A percentile compares a stretch with the other conserved stretches of the same genome.
Conservation (phyloP, 2,113 vertebrate genomes). For the Axis porcinus region DNA sequence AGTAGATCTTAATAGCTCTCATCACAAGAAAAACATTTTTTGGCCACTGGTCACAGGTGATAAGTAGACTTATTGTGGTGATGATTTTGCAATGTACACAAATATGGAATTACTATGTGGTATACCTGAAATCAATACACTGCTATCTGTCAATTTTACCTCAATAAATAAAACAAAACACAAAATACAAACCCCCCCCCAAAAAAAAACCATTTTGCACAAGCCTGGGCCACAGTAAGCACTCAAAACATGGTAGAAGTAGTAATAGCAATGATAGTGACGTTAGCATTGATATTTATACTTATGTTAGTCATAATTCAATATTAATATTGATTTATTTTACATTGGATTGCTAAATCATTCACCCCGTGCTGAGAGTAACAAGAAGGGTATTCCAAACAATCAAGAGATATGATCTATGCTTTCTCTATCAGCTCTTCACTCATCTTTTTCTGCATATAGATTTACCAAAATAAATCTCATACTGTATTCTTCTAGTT, state of each 20-base stretch:
- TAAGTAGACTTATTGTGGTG: not conserved
- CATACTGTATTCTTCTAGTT: not conserved
- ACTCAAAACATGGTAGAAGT: not conserved
- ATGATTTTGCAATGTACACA: not conserved
- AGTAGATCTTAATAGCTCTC: not conserved
- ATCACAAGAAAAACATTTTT: not conserved
- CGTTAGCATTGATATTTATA: not conserved
- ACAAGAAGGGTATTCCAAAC: not conserved
- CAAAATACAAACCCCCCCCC: rapidly evolving
- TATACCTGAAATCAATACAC: not conserved
- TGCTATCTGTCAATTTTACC: not conserved
- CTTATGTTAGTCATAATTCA: not conserved
- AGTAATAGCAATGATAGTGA: not conserved
- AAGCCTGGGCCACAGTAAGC: not conserved
- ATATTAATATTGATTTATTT: not conserved
- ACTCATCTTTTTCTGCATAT: not conserved
- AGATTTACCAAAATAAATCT: not conserved
- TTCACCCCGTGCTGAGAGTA: not conserved
- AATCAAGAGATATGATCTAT: not conserved
- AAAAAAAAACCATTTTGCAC: not conserved
- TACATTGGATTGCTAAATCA: not conserved
- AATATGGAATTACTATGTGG: not conserved
- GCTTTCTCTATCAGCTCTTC: not conserved
- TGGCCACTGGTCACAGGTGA: not conserved
- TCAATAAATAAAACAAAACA: not conserved